Evolutionary conservation across 2,797 vertebrate genomes (phyloP).

Genomic region (Hafferia zeledoni): DNA sequence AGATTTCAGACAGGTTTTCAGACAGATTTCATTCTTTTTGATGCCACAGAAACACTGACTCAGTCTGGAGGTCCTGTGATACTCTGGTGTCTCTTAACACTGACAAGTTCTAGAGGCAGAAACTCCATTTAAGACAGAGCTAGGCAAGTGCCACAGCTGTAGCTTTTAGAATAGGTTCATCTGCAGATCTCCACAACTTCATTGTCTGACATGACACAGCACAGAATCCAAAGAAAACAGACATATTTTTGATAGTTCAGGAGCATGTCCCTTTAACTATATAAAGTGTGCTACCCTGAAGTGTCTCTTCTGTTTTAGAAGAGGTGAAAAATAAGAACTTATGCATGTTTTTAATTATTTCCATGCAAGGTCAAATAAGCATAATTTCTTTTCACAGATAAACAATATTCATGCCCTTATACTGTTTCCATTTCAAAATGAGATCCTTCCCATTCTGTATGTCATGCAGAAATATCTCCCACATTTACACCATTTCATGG

Average conservation of each 20-base stretch:
- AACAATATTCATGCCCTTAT: neutral
- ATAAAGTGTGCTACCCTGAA: neutral
- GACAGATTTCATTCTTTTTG: neutral
- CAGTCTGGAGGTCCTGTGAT: neutral
- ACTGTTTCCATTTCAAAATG: neutral
- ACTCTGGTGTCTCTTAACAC: neutral
- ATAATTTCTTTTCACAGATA: neutral
- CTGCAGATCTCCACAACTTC: neutral
- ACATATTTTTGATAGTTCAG: neutral
- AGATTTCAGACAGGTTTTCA: neutral
- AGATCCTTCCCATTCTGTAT: neutral
- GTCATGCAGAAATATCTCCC: neutral
- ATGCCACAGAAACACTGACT: neutral
- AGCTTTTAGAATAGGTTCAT: neutral
- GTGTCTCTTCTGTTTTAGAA: neutral
- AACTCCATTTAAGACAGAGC: neutral
- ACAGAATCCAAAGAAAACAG: neutral
- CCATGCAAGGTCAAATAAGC: neutral
- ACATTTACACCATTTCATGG: neutral
- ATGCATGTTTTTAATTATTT: neutral
- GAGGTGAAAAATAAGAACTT: neutral
- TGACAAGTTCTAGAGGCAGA: neutral
- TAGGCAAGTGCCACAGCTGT: neutral
- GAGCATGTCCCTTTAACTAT: neutral
- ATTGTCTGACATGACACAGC: neutral